Conservation (phyloP, 2,113 vertebrate genomes). For the Struthidea cinerea region DNA sequence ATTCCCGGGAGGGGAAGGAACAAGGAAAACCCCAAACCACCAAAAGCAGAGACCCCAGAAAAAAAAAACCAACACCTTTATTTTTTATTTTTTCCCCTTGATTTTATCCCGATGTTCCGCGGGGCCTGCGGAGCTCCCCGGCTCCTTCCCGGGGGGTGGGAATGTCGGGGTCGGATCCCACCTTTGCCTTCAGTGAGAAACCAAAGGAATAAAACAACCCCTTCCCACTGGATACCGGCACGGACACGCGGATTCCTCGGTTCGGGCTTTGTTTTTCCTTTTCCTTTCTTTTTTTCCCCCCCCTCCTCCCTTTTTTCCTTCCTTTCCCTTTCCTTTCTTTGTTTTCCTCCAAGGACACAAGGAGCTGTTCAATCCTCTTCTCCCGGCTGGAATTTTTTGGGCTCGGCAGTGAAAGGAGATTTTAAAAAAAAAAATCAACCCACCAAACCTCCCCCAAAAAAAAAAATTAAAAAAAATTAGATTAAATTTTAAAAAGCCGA, state of each 20-base stretch:
- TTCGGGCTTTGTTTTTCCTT: neutral
- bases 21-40: neutral
- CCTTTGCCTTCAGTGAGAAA: constrained; percentile 74
- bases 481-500: no score
- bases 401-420: neutral
- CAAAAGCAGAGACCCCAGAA: neutral
- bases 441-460: neutral
- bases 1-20: neutral
- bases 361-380: neutral
- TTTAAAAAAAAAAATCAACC: no score
- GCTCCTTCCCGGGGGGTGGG: neutral
- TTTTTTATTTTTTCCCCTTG: neutral
- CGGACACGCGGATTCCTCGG: neutral
- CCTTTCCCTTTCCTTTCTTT: neutral
- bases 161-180: neutral
- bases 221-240: neutral
- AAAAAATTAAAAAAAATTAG: no score
- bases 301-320: neutral
- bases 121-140: neutral
- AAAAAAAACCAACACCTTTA: neutral
- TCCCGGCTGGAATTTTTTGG: neutral
- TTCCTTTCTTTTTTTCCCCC: rapidly evolving
- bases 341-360: neutral
- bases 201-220: constrained; percentile 62
- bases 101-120: neutral